phyloP scores from a whole-genome alignment of 2,888 invertebrate species.

The Alloscopus bannaensis region DNA sequence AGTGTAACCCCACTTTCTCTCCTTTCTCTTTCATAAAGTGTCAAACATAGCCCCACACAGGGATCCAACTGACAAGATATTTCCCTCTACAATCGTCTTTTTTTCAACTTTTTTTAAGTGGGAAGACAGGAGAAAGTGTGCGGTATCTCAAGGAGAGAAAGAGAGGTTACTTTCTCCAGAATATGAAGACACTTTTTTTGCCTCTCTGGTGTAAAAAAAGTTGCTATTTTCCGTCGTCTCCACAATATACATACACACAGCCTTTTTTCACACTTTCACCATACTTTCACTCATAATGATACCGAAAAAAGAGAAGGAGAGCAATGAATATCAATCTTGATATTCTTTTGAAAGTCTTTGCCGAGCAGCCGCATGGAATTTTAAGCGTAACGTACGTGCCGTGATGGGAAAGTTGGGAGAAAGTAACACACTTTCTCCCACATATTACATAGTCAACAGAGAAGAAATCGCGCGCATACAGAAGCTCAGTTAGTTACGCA shows the following conservation, averaged over 20 bases:
- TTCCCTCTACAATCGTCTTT: slow-evolving; percentile 14
- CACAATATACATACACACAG: slow-evolving; percentile 25
- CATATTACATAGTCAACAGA: slow-evolving; percentile 38
- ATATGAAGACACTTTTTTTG: slow-evolving; percentile 44
- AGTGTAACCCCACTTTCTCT: neutral
- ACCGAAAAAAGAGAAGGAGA: slow-evolving; percentile 40
- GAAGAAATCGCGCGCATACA: slow-evolving; percentile 30
- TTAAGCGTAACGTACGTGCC: slow-evolving; percentile 67
- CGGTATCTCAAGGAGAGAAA: neutral
- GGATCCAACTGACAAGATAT: slow-evolving; percentile 29
- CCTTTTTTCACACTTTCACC: slow-evolving; percentile 38
- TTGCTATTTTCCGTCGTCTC: slow-evolving; percentile 29
- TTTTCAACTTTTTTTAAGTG: slow-evolving; percentile 20
- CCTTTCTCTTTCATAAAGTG: slow-evolving; percentile 21
- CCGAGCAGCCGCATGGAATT: slow-evolving; percentile 71
- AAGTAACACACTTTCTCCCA: slow-evolving; percentile 37
- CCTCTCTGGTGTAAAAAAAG: slow-evolving; percentile 43
- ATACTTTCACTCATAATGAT: slow-evolving; percentile 25
- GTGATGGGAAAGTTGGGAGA: slow-evolving; percentile 25
- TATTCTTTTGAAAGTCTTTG: slow-evolving; percentile 73
- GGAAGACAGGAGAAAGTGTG: neutral
- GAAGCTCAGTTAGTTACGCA: slow-evolving; percentile 52
- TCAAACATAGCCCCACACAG: slow-evolving; percentile 33
- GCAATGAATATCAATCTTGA: slow-evolving; percentile 74
- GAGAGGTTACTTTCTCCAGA: neutral